Evolutionary conservation across 1,140 invertebrate genomes (phyloP).

Genomic region (Apocrypta bakeri): DNA sequence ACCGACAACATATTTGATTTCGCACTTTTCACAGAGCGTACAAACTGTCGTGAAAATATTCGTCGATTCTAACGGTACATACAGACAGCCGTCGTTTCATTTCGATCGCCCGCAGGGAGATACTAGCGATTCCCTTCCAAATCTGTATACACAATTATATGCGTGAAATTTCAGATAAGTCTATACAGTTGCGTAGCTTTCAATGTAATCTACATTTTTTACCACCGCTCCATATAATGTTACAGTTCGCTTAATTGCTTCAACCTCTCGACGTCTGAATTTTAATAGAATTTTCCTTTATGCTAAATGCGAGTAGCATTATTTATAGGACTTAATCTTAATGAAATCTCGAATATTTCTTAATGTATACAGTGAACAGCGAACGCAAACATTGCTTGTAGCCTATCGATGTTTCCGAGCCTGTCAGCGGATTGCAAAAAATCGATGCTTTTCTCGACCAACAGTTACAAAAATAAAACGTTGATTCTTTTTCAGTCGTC

Average conservation of each 20-base stretch:
- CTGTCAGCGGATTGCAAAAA: no score
- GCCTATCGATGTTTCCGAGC: neutral
- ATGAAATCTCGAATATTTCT: no score
- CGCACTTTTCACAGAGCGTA: neutral
- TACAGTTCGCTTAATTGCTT: neutral
- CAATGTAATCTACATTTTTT: neutral
- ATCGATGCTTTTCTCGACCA: no score
- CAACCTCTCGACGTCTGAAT: conserved; percentile 20
- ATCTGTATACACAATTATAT: neutral
- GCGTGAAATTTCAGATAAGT: neutral
- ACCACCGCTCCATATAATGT: neutral
- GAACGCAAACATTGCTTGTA: neutral
- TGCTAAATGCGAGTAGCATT: neutral
- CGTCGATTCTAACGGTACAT: neutral
- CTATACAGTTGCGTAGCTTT: no score
- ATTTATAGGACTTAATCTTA: neutral
- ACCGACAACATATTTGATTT: neutral
- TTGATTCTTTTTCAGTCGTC: conserved; percentile 76
- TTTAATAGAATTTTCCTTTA: conserved; percentile 12
- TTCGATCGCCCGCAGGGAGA: neutral
- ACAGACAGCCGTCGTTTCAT: no score
- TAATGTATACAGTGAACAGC: no score
- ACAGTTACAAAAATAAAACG: no score
- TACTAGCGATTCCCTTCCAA: neutral
- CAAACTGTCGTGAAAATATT: neutral